Conservation (phyloP, 2,797 vertebrate genomes). For the Pseudocheirus occidentalis region DNA sequence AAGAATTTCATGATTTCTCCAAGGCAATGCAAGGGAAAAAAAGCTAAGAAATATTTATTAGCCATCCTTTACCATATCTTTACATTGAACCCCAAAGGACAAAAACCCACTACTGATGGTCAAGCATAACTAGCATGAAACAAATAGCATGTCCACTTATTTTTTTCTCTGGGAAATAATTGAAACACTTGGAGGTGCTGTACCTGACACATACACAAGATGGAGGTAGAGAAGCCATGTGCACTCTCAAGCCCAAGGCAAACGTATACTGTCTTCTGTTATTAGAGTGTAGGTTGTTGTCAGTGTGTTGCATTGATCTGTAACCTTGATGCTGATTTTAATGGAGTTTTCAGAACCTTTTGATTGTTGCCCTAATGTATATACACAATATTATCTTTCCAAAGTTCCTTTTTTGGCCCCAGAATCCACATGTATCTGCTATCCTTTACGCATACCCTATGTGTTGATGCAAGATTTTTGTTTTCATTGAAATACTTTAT, state of each 20-base stretch:
- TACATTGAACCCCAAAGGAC: neutral
- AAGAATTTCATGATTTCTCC: neutral
- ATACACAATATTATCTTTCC: neutral
- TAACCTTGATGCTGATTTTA: neutral
- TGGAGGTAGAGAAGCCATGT: neutral
- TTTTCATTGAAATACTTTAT: neutral
- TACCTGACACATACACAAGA: neutral
- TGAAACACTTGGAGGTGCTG: neutral
- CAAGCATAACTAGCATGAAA: neutral
- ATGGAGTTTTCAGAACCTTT: neutral
- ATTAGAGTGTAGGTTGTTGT: neutral
- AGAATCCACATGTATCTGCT: neutral
- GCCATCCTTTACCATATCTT: neutral
- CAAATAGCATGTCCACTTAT: neutral
- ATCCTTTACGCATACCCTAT: neutral
- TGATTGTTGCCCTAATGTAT: neutral
- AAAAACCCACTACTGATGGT: neutral
- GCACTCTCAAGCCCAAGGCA: neutral
- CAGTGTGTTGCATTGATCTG: neutral
- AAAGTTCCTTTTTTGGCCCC: neutral
- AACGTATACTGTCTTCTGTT: neutral
- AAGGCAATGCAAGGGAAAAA: neutral
- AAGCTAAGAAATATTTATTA: neutral
- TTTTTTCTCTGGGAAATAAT: neutral
- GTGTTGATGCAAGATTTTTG: neutral